Evolutionary conservation across 2,888 invertebrate genomes (phyloP).

Genomic region (Endomychus coccineus): DNA sequence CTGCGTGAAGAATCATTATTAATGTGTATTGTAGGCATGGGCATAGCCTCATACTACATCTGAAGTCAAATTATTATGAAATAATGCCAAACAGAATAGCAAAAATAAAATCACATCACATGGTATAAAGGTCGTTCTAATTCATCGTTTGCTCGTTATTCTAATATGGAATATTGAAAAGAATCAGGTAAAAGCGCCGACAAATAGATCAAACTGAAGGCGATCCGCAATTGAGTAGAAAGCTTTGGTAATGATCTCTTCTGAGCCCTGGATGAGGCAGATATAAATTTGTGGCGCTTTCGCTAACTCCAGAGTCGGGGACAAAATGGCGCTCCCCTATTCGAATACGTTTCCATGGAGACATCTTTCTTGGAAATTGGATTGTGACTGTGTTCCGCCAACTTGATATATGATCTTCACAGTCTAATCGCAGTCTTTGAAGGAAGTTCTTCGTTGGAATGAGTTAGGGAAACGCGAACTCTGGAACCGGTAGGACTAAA

Average conservation of each 20-base stretch:
- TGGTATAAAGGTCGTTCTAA: too few relatives aligned
- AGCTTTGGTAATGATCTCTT: constrained; percentile 48
- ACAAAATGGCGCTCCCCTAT: constrained; percentile 41
- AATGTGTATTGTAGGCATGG: too few relatives aligned
- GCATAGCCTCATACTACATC: too few relatives aligned
- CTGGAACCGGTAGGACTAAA: constrained; percentile 42
- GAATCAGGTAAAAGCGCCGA: constrained; percentile 34
- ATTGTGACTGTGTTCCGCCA: constrained; percentile 8
- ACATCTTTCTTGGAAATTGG: constrained; percentile 35
- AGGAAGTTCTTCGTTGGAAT: constrained; percentile 32
- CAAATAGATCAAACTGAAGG: constrained; percentile 46
- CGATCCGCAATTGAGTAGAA: constrained; percentile 48
- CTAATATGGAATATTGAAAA: constrained; percentile 18
- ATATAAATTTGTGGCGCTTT: constrained; percentile 47
- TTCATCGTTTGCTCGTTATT: too few relatives aligned
- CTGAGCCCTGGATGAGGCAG: constrained; percentile 47
- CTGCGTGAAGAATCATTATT: too few relatives aligned
- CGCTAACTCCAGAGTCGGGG: constrained; percentile 40
- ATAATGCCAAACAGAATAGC: too few relatives aligned
- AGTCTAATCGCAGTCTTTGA: constrained; percentile 31
- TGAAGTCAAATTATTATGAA: too few relatives aligned
- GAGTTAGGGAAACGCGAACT: constrained; percentile 32
- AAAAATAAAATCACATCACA: too few relatives aligned
- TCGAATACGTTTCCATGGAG: constrained; percentile 42
- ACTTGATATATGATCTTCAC: constrained; percentile 21